Base-by-base conservation (phyloP, 2,797 vertebrate species). In the Triplophysa bombifrons region DNA sequence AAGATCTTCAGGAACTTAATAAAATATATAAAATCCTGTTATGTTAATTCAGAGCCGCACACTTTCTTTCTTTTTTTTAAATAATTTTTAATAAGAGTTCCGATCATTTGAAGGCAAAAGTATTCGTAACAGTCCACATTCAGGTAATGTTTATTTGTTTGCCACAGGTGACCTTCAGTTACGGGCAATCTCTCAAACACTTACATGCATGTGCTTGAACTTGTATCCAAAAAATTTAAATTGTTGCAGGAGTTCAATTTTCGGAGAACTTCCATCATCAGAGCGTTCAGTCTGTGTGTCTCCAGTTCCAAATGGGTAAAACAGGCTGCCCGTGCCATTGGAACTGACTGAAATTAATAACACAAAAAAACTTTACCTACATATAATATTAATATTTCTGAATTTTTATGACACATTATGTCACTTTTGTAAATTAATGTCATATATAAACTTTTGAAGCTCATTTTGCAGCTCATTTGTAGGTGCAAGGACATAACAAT, bases 261-360 rank as follows among this genome's bases (percentile, higher is more conserved):
- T 1, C 3, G 87, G 80, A 46, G 89, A 91, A 71, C 88, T 86
- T 55, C 87, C 86, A 84, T 92, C 90, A 58, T 89, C 87, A 30
- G 0, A 0, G 12, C 0, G 0, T 41, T 1, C 0, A 27, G 22
- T 85, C 11, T 0, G 1, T 3, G 22, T 84, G 58, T 87, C 86
- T 76, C 88, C 90, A 65, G 0, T 0, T n/a, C 83, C 72, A 75
- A 64, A 81, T 72, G 66, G 73, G 68, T 92, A 92, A 14, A 90
- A 86, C 2, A 10, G 56, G 11, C 48, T 46, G 44, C 44, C 44
- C 3, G 44, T 12, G 1, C 44, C 12, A 38, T 7, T 38, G 1
- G 34, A 38, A 46, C 44, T 13, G 12, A 11, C 44, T 46, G 44
- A 46, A 46, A 46, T 3, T 2, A 46, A 46, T 11, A 46, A 11